These are phyloP conservation scores for Neoaliturus tenellus DNA, from an alignment of 2,888 invertebrate species.

Conservation along the genomic window DNA sequence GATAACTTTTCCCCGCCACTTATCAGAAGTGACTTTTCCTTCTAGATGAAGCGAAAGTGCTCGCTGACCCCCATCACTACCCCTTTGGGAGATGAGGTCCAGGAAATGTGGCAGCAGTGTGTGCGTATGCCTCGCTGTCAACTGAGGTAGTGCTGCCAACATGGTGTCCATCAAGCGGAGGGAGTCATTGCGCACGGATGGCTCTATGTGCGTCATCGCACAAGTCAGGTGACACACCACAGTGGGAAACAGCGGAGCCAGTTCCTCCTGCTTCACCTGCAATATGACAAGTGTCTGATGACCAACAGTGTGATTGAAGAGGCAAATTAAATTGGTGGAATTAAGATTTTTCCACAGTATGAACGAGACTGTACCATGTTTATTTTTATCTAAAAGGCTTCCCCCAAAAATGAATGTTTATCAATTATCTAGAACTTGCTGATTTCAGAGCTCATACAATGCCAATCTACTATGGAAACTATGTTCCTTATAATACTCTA, in stretches of 20 bases:
- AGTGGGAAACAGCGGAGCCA: constrained; percentile 85
- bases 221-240: constrained; percentile 89
- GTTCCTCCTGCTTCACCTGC: constrained; percentile 73
- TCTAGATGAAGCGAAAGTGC: constrained; percentile 72
- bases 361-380: too few relatives aligned
- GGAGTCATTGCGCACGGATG: constrained; percentile 88
- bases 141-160: constrained; percentile 79
- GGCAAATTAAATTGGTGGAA: too few relatives aligned
- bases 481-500: too few relatives aligned
- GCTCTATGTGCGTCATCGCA: constrained; percentile 93
- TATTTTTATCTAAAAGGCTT: too few relatives aligned
- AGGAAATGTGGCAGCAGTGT: constrained; percentile 88
- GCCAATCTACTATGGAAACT: too few relatives aligned
- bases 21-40: constrained; percentile 83
- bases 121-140: constrained; percentile 81
- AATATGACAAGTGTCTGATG: too few relatives aligned
- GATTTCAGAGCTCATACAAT: too few relatives aligned
- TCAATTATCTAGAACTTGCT: too few relatives aligned
- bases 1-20: constrained; percentile 87
- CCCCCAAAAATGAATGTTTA: too few relatives aligned
- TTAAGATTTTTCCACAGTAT: too few relatives aligned
- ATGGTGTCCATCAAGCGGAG: constrained; percentile 86
- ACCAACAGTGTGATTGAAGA: too few relatives aligned
- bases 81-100: constrained; percentile 87
- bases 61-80: constrained; percentile 72